phyloP scores from a whole-genome alignment of 2,797 vertebrate genomes.

The Chelonia mydas region DNA sequence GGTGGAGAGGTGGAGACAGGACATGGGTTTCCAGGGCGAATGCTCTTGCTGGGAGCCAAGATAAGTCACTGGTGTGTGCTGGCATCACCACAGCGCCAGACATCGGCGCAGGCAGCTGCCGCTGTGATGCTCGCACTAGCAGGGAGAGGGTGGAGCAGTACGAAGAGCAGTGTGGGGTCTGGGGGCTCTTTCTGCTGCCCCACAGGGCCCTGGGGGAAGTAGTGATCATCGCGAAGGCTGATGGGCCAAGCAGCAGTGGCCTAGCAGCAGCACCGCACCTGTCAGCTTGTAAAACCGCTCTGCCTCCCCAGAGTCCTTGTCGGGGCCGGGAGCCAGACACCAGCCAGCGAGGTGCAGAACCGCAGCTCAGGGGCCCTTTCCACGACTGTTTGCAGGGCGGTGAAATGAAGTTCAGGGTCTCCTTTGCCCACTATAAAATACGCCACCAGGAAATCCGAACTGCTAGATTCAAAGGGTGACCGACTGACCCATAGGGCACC shows the following conservation, averaged over 20 bases:
- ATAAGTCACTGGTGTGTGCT: background rate
- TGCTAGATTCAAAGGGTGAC: background rate
- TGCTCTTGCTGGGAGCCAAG: background rate
- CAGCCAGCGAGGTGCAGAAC: background rate
- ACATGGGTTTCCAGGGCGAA: background rate
- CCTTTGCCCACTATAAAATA: background rate
- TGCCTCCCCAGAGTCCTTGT: background rate
- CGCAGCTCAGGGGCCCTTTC: background rate
- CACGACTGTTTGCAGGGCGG: background rate
- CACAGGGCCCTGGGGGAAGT: background rate
- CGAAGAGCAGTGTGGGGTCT: background rate
- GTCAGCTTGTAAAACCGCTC: background rate
- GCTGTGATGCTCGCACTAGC: too few relatives aligned
- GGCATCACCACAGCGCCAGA: background rate
- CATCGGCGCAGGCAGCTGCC: background rate
- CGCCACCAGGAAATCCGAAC: background rate
- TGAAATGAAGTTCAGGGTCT: background rate
- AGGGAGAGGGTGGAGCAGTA: background rate
- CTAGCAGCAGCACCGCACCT: background rate
- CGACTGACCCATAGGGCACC: background rate
- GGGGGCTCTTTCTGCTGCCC: background rate
- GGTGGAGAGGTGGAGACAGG: too few relatives aligned
- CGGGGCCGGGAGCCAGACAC: background rate
- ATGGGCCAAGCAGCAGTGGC: background rate
- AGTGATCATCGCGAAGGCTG: background rate